Evolutionary conservation across 2,113 vertebrate species (phyloP), one percentile per base, ranked within the genome.

Genomic region (Electrona antarctica): DNA sequence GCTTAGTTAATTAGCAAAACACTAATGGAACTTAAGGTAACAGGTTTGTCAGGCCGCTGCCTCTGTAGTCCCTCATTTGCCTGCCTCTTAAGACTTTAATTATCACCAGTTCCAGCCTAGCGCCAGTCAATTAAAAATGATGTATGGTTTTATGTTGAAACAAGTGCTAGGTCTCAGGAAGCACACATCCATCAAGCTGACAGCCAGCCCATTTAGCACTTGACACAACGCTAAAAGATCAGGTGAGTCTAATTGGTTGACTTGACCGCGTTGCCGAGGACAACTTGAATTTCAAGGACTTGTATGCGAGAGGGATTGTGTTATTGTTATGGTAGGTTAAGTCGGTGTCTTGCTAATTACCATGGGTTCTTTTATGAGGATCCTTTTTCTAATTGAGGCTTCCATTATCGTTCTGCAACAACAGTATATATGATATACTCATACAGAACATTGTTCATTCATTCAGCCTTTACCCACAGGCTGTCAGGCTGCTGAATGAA

Each of bases 121-220:
- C 74, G 72, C 84, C 83, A 69, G 76, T 93, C 94, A 94, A 94
- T 96, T 95, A 95, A 92, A 93, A 92, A 91, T 96, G 93, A 96
- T 95, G 91, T 89, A 96, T 94, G 88, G 83, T 80, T 89, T 85
- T 86, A 85, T 88, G 79, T 89, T 73, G 47, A 88, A 89, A 92
- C 77, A 82, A 80, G 79, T 51, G 60, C 76, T 66, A 75, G 4
- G 84, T 89, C 77, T 90, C 74, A 87, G 88, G 76, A 85, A 91
- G 89, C 87, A 63, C 85, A 88, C 90, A 91, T 93, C 88, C 88
- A 93, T 93, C 89, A 92, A 80, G 47, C 79, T 72, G 79, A 89
- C 82, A 92, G 86, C 77, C 78, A 69, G 72, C 87, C 91, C 84
- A 92, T 94, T 93, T 91, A 86, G 75, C 59, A 79, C 86, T 80